Evolutionary conservation across 1,140 invertebrate genomes (phyloP).

Genomic region (Glossosoma conforme): DNA sequence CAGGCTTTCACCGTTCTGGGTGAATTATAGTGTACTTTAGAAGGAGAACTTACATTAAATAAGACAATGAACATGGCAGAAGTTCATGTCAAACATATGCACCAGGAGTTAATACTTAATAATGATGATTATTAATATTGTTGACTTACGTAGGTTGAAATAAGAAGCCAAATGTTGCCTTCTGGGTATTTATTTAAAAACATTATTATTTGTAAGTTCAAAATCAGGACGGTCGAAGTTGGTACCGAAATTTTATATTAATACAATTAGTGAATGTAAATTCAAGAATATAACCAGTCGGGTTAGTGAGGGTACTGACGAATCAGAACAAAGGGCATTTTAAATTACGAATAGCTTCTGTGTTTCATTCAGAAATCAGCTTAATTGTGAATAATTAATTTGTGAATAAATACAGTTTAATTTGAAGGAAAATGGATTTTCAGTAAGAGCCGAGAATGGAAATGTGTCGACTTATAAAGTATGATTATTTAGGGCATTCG

Average conservation of each 20-base stretch:
- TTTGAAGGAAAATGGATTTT: slow-evolving; percentile 28
- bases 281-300: slow-evolving; percentile 26
- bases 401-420: slow-evolving; percentile 32
- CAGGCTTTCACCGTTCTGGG: too few species aligned
- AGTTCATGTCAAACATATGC: too few species aligned
- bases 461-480: slow-evolving; percentile 14
- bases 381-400: slow-evolving; percentile 33
- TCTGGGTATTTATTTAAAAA: too few species aligned
- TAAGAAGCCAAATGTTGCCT: too few species aligned
- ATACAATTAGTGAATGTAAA: slow-evolving; percentile 32
- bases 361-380: slow-evolving; percentile 31
- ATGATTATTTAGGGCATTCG: slow-evolving; percentile 11
- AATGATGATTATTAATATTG: too few species aligned
- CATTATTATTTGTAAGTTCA: too few species aligned
- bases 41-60: too few species aligned
- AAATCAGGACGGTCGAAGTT: slow-evolving; percentile 7
- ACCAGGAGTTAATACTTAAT: too few species aligned
- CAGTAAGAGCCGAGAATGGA: slow-evolving; percentile 12
- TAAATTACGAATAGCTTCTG: slow-evolving; percentile 32
- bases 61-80: too few species aligned
- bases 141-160: too few species aligned
- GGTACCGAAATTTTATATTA: slow-evolving; percentile 20
- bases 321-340: slow-evolving; percentile 32
- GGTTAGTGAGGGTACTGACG: slow-evolving; percentile 9
- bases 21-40: too few species aligned